Conservation (phyloP, 2,797 vertebrate species). For the Benthosema pterotum region DNA sequence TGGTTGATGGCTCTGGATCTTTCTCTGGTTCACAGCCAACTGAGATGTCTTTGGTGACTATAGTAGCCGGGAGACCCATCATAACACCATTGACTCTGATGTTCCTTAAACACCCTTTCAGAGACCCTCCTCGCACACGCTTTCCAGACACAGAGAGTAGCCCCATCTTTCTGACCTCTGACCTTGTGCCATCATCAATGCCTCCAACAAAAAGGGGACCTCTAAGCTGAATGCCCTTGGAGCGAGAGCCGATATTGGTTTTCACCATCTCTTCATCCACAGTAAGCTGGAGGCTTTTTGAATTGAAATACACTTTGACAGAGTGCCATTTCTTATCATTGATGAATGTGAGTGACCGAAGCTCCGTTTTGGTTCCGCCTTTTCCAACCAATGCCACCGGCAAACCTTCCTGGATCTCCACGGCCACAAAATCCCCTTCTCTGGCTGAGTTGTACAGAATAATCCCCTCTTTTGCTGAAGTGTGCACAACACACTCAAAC, state of each 20-base stretch:
- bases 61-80: conserved; percentile 80
- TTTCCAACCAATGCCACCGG: conserved; percentile 81
- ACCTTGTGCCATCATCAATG: conserved; percentile 79
- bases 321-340: conserved; percentile 87
- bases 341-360: conserved; percentile 79
- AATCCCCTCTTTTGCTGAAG: conserved; percentile 82
- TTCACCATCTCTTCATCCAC: conserved; percentile 83
- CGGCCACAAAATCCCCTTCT: conserved; percentile 83
- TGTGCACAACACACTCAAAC: conserved; percentile 84
- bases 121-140: conserved; percentile 84
- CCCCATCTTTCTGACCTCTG: conserved; percentile 79
- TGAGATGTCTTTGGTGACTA: conserved; percentile 90
- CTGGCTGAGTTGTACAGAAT: conserved; percentile 86
- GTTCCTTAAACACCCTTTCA: conserved; percentile 90
- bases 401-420: conserved; percentile 87
- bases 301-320: conserved; percentile 80
- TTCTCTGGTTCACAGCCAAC: conserved; percentile 86
- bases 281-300: conserved; percentile 80
- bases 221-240: conserved; percentile 75
- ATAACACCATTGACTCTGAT: conserved; percentile 81
- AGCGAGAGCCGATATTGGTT: conserved; percentile 69
- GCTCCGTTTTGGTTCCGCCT: conserved; percentile 74
- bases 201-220: conserved; percentile 87
- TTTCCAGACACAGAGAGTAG: conserved; percentile 85
- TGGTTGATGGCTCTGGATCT: conserved; percentile 42